Base-by-base conservation (phyloP, 2,797 vertebrate genomes). In the Pipistrellus kuhlii region DNA sequence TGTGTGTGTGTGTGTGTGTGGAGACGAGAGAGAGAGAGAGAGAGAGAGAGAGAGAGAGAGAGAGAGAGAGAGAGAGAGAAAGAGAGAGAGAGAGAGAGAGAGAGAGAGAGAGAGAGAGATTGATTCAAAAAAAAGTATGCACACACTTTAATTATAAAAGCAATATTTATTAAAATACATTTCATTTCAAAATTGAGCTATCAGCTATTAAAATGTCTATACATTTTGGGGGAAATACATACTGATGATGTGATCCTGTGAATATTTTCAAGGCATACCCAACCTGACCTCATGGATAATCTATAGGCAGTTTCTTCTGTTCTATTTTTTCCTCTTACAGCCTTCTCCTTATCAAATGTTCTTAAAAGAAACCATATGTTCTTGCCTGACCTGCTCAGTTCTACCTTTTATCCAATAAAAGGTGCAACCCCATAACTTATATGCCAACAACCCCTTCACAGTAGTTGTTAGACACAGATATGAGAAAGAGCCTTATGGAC, bases 251-350 rank as follows among this genome's bases (percentile, higher is more conserved):
- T 32, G 69, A 48, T 35, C 38, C 89, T 48, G 7, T 78, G 53
- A 94, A 76, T 84, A 72, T 90, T 64, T 32, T 12, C 78, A 66
- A 90, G 48, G 84, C 44, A 95, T 4, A 41, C 13, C 53, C 20
- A 59, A 38, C 35, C 35, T 90, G 44, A 90, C n/a, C 68, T 83
- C 8, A 12, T 41, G n/a, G 44, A 71, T 76, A 55, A 92, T 51
- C 80, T 66, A 90, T 5, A 15, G 57, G 44, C 44, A 51, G 4
- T 87, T 89, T 83, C 51, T 88, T 25, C 51, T 25, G 30, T 93
- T 90, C n/a, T 25, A 64, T 64, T 62, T 57, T 62, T 93, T 90
- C 80, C 84, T 82, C 75, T 71, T 75, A 35, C 1, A 68, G 21
- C 13, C 62, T 75, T 76, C 59, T 81, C 72, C 59, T 86, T 68